These are phyloP conservation scores for Leptoclinus maculatus DNA, from an alignment of 2,797 vertebrate species.

Conservation along the genomic window DNA sequence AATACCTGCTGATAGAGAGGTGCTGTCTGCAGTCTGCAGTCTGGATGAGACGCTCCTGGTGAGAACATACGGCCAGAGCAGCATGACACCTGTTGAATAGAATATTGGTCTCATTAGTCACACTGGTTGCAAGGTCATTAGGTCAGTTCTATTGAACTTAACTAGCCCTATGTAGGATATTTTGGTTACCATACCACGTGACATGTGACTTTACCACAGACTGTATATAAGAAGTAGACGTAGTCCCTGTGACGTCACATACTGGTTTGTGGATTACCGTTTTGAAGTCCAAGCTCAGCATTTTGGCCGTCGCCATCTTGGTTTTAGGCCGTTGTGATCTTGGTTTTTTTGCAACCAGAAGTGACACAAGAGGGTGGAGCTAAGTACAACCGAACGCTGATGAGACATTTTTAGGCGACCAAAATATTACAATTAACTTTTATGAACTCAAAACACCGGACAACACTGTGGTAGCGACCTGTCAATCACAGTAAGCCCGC, in stretches of 20 bases:
- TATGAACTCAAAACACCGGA: neutral
- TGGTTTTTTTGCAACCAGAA: neutral
- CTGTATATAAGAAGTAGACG: neutral
- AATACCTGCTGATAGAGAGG: conserved; percentile 62
- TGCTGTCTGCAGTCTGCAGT: conserved; percentile 19
- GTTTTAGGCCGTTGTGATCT: too few species aligned
- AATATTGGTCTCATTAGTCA: neutral
- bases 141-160: neutral
- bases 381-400: neutral
- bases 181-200: neutral
- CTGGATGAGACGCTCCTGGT: conserved; percentile 50
- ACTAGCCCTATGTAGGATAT: neutral
- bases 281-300: too few species aligned
- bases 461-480: neutral
- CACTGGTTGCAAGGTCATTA: neutral
- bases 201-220: neutral
- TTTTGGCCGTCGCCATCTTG: too few species aligned
- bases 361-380: neutral
- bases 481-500: neutral
- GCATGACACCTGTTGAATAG: conserved; percentile 63
- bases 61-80: conserved; percentile 62
- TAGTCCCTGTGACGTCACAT: neutral
- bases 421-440: too few species aligned
- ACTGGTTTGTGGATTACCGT: neutral
- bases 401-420: too few species aligned